A percentile compares a stretch with the other conserved stretches of the same genome.
These are phyloP conservation scores for Sinocyclocheilus maitianheensis DNA, from an alignment of 2,113 vertebrate species.

Conservation along the genomic window DNA sequence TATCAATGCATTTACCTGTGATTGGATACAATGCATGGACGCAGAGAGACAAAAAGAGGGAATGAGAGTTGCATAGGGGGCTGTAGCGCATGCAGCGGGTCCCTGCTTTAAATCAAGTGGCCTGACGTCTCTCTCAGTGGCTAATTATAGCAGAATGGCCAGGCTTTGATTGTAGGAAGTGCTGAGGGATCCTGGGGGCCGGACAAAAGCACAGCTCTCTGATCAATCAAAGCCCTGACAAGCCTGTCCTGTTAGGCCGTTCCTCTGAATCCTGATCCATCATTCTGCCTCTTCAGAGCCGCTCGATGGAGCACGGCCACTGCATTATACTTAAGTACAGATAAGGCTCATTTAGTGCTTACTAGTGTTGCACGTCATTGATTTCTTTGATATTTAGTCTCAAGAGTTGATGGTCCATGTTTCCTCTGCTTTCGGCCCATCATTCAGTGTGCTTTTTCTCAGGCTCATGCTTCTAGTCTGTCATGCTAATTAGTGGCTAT, in stretches of 20 bases:
- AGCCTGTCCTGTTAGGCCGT: background rate
- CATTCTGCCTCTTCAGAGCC: conserved; percentile 1
- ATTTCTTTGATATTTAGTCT: conserved; percentile 29
- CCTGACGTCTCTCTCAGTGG: conserved; percentile 69
- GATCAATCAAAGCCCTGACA: conserved; percentile 72
- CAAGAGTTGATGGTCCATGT: background rate
- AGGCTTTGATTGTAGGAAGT: conserved; percentile 77
- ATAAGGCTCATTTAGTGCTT: background rate
- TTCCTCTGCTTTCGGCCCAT: conserved; percentile 5
- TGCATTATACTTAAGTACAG: conserved; percentile 8
- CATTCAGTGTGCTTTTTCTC: background rate
- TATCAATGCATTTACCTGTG: background rate
- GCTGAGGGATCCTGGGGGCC: conserved; percentile 63
- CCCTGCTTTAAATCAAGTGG: conserved; percentile 73
- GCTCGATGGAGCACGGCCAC: background rate
- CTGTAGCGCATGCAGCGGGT: background rate
- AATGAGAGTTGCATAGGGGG: background rate
- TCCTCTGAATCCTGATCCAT: conserved; percentile 24
- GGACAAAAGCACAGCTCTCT: conserved; percentile 49
- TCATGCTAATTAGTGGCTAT: background rate
- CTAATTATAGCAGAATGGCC: conserved; percentile 75
- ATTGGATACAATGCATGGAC: background rate
- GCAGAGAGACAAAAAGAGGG: background rate
- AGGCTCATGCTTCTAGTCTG: background rate
- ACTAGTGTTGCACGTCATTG: conserved; percentile 9